phyloP scores from a whole-genome alignment of 1,140 invertebrate genomes.

The Eriocheir sinensis region DNA sequence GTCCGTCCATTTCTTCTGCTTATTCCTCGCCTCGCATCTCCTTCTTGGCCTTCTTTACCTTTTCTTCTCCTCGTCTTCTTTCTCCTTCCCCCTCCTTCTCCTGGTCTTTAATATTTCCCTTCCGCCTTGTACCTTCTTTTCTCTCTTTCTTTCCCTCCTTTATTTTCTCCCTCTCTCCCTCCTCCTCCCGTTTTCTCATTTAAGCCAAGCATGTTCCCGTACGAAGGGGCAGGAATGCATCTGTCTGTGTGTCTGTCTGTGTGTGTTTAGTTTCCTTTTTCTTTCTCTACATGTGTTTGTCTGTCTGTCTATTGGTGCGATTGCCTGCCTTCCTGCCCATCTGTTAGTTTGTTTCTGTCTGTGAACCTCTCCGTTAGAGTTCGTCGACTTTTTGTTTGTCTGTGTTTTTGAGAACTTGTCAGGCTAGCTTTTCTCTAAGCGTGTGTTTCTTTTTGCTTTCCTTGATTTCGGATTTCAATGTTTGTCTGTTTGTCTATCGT shows the following conservation, averaged over 20 bases:
- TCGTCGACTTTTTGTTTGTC: too few relatives aligned
- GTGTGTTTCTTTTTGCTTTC: too few relatives aligned
- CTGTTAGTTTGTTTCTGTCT: not conserved
- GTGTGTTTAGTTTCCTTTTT: not conserved
- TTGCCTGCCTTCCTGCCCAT: not conserved
- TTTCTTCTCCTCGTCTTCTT: not conserved
- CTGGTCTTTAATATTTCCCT: conserved; percentile 23
- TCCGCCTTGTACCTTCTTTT: conserved; percentile 33
- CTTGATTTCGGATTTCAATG: too few relatives aligned
- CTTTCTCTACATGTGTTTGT: not conserved
- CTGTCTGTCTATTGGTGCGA: conserved; percentile 6
- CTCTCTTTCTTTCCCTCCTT: conserved; percentile 4
- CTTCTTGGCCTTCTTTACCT: not conserved
- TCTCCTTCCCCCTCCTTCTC: not conserved
- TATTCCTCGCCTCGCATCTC: not conserved
- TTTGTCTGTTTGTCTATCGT: too few relatives aligned
- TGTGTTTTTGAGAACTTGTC: too few relatives aligned
- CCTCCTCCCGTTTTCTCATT: not conserved
- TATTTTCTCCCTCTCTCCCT: conserved; percentile 17
- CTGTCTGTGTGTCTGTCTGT: not conserved
- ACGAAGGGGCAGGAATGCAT: not conserved
- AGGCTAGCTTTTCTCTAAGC: too few relatives aligned
- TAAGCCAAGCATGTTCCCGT: not conserved
- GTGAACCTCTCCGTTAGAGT: not conserved
- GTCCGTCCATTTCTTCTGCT: not conserved